Base-by-base conservation (phyloP, 1,140 invertebrate genomes). In the Hesperophylax magnus region DNA sequence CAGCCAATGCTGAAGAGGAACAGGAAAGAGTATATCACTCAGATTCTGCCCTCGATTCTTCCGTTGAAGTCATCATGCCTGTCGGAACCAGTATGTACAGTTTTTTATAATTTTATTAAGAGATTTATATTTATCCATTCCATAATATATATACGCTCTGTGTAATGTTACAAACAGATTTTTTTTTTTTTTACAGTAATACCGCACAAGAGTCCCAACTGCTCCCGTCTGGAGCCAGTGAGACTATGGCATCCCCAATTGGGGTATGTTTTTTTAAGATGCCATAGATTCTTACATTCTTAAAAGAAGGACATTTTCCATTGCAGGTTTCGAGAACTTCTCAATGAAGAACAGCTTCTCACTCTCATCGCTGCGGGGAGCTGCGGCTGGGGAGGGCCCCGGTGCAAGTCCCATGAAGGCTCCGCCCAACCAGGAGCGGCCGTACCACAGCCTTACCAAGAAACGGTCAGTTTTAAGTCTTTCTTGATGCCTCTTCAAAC, bases 291-390 rank as follows among this genome's bases (percentile, higher is more conserved):
- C 27, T 31, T 3, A 3, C 0, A 34, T 3, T 34, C 0, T 34
- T 27, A 27, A 2, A 27, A 27, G 2, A 34, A 34, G 1, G 34
- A 6, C 34, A 34, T 69, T 52, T 53, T 72, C 5, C 72, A 5
- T 87, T 87, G 7, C 87, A 92, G 91, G 89, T 88, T 92, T 91
- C 84, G 91, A 91, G 87, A 90, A 91, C 85, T 91, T 91, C 17
- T 88, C 90, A 27, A 89, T 92, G 88, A 92, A 92, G 85, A 89
- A 88, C 84, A 92, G 91, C 86, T 92, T 91, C 85, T 92, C 91
- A 53, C 85, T 92, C 85, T 92, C 91, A 78, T 92, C 91, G 47
- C 85, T 92, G 79, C 87, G 89, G 76, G 88, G 87, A 24, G 87
- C 89, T 52, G 84, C 85, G 52, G 86, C 85, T 58, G 87, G 86